Base-by-base conservation (phyloP, 2,888 invertebrate species). In the Drosophila formosana region DNA sequence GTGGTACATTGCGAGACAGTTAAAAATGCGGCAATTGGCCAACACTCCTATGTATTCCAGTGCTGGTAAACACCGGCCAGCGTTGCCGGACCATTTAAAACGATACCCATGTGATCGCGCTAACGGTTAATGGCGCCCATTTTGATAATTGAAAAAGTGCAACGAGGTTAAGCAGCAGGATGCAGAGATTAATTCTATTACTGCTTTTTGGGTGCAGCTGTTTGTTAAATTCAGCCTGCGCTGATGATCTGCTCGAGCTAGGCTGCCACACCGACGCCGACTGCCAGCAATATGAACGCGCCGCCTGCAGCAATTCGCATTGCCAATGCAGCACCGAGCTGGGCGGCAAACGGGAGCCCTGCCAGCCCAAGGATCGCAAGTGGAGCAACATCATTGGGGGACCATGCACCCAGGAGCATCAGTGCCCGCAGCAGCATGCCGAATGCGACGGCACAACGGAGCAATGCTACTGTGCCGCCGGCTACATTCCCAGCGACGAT, bases 371-470 rank as follows among this genome's bases (percentile, higher is more conserved):
- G 76, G 82, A 82, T 26, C 50, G 52, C 7, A 90, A 82, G 49
- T 18, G 85, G 52, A 91, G 69, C 56, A 92, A 92, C 64, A 80
- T 91, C 18, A 85, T 92, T 47, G 90, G 91, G 7, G 91, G 92
- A 3, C 73, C 82, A 4, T 92, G 92, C 13, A 55, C 37, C 0
- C 8, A n/a, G 37, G 61, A 62, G 8, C 55, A 46, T 58, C 89
- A 89, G 7, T 92, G 92, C 53, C 56, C 11, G 6, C 82, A 82
- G 58, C 72, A 74, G 3, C 32, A 89, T 66, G 63, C 91, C 18
- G 78, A 80, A 51, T 92, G 92, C 75, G 75, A 89, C 50, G 4
- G 4, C 3, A 4, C 58, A 13, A 50, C 75, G 49, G 57, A 89
- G 6, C 80, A 88, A 52, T 92, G 92, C 64, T 87, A 78, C 66